Conservation (phyloP, 2,113 vertebrate species). For the Dasypus novemcinctus region DNA sequence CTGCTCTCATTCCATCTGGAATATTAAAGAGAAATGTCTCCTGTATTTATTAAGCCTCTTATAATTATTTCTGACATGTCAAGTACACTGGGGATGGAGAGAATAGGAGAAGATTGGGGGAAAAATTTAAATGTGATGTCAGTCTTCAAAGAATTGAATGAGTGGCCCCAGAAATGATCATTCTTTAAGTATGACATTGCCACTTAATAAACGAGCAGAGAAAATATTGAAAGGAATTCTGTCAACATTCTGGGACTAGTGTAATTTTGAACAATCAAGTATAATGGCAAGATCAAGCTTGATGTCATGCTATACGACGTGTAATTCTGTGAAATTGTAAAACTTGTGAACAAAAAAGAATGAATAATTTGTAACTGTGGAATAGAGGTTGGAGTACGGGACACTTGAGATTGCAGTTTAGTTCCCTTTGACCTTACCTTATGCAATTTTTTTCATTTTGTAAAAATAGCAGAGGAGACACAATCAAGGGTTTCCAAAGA, state of each 20-base stretch:
- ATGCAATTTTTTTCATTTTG: neutral
- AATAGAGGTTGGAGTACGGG: neutral
- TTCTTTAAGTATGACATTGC: slow-evolving; percentile 39
- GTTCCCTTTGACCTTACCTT: neutral
- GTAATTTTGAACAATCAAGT: slow-evolving; percentile 58
- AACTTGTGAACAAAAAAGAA: neutral
- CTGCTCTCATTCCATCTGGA: neutral
- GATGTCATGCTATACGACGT: neutral
- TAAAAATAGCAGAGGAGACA: neutral
- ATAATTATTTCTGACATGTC: slow-evolving; percentile 67
- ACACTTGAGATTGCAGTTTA: neutral
- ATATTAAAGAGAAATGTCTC: slow-evolving; percentile 41
- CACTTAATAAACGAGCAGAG: slow-evolving; percentile 43
- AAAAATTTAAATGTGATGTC: slow-evolving; percentile 43
- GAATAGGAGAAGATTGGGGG: slow-evolving; percentile 5
- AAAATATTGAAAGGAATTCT: slow-evolving; percentile 64
- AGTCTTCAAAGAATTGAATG: slow-evolving; percentile 56
- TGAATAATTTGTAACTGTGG: neutral
- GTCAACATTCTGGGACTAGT: slow-evolving; percentile 34
- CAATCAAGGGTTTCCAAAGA: neutral
- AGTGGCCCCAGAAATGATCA: slow-evolving; percentile 20
- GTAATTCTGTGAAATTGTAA: slow-evolving; percentile 33
- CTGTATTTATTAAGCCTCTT: slow-evolving; percentile 32
- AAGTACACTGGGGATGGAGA: slow-evolving; percentile 1
- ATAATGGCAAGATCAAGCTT: slow-evolving; percentile 46